Base-by-base conservation (phyloP, 2,113 vertebrate species). In the Tragelaphus strepsiceros region DNA sequence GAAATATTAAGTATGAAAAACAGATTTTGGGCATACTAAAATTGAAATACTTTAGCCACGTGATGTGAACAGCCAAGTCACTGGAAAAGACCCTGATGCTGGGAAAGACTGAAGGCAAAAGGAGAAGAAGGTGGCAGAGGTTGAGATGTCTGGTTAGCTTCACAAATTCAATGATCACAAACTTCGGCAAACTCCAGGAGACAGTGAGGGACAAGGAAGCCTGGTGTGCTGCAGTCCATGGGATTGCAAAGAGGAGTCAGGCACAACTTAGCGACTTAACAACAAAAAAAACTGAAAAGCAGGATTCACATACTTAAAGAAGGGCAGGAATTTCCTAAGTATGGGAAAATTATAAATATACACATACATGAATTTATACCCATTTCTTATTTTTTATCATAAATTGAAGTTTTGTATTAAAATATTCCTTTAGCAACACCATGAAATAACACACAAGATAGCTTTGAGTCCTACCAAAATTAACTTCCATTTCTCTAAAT, bases 381-480 rank as follows among this genome's bases (percentile, higher is more conserved):
- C 32, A 90, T 90, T 95, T 94, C 32, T 85, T 59, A 71, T 49
- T 53, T 89, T 92, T 90, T 88, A 94, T 62, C 88, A 97, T 53
- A 97, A 91, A 80, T 8, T 49, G 32, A 97, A 94, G 30, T 83
- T 94, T 58, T 84, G 0, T 49, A 87, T 88, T 94, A 88, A 96
- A 83, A 77, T 90, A 81, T 26, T 54, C 62, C 39, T 51, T 86
- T 78, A 89, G 46, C 81, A 92, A 71, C 16, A 88, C 32, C 14
- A 96, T 53, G 58, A 93, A 35, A 90, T 26, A 93, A 90, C 7
- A 86, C 16, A 3, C 21, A 87, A 92, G 58, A 93, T 9, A 94
- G 17, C 64, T 97, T 35, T 74, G 7, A 94, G 26, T 74, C 10
- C 30, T 94, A 83, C 53, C 59, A 91, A 92, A 92, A 96, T 58